Conservation (phyloP, 2,113 vertebrate genomes). For the Formicarius rufipectus region DNA sequence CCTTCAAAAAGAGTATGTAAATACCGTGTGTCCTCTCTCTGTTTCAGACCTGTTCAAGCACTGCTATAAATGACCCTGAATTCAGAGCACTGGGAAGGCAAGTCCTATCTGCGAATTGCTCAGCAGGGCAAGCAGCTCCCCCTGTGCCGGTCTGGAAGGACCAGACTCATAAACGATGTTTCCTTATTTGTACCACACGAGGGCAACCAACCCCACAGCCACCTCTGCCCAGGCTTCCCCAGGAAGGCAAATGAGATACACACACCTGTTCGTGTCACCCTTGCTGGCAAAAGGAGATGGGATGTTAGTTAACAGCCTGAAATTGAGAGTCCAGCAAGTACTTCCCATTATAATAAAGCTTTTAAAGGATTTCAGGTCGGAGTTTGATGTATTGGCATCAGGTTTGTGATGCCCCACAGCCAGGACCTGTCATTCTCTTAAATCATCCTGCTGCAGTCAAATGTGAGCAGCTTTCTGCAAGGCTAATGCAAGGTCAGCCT, state of each 20-base stretch:
- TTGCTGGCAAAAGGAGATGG: not conserved
- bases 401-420: not conserved
- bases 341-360: not conserved
- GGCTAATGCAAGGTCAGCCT: not conserved
- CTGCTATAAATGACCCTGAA: not conserved
- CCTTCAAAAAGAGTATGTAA: not conserved
- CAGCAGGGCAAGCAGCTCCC: not conserved
- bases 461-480: not conserved
- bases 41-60: not conserved
- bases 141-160: not conserved
- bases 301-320: not conserved
- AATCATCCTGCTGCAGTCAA: not conserved
- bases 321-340: not conserved
- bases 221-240: not conserved
- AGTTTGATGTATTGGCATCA: rapidly evolving
- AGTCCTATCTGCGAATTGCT: not conserved
- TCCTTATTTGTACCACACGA: not conserved
- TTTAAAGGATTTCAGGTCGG: not conserved
- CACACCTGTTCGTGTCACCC: not conserved
- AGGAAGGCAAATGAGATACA: not conserved
- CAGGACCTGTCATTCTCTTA: not conserved
- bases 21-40: not conserved
- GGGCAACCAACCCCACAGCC: not conserved
- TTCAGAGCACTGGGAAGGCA: not conserved
- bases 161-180: rapidly evolving